Conservation (phyloP, 2,888 invertebrate species). For the Ferrisia virgata region DNA sequence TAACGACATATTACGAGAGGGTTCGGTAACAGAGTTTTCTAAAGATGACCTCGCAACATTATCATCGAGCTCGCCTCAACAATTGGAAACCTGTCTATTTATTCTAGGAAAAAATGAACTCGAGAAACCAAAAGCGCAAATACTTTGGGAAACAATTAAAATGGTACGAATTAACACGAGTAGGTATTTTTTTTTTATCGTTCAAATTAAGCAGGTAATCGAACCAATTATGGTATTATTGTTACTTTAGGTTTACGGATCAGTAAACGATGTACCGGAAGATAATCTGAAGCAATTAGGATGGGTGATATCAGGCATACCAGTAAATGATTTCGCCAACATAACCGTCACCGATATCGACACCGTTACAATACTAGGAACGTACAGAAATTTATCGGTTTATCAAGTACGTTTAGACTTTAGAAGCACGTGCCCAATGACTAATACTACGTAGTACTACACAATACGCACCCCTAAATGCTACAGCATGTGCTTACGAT, state of each 20-base stretch:
- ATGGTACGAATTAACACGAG: neutral
- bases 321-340: slow-evolving; percentile 57
- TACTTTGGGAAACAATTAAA: slow-evolving; percentile 34
- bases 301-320: slow-evolving; percentile 57
- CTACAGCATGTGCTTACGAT: no score
- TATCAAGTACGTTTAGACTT: slow-evolving; percentile 54
- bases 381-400: slow-evolving; percentile 55
- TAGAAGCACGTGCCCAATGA: neutral
- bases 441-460: no score
- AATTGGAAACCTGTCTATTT: slow-evolving; percentile 38
- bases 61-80: neutral
- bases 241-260: slow-evolving; percentile 52
- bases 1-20: slow-evolving; percentile 40
- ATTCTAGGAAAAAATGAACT: slow-evolving; percentile 31
- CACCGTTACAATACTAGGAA: slow-evolving; percentile 59
- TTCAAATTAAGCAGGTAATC: no score
- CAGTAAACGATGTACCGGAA: slow-evolving; percentile 55
- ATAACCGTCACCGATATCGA: slow-evolving; percentile 59
- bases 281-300: slow-evolving; percentile 54
- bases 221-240: neutral
- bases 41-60: slow-evolving; percentile 37
- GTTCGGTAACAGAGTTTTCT: slow-evolving; percentile 29
- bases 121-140: neutral
- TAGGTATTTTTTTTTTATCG: neutral
- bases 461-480: no score